Percentiles rank a stretch among this genome's conserved stretches.
Evolutionary conservation across 2,888 invertebrate species (phyloP).

Genomic region (Dolichopus griseipennis): DNA sequence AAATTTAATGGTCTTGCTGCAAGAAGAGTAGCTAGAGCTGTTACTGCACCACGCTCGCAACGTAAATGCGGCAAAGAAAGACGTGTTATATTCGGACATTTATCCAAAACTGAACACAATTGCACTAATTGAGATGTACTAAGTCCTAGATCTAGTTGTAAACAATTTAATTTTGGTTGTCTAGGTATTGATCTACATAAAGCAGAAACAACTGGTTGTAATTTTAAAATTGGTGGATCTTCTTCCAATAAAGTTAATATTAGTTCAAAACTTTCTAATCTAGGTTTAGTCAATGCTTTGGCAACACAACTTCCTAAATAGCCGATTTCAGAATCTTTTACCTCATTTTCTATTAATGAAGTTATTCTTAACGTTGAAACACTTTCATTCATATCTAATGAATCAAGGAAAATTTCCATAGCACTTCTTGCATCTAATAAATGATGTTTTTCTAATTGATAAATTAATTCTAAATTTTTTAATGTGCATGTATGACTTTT

Average conservation of each 20-base stretch:
- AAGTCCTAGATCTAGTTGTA: constrained; percentile 49
- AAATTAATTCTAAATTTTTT: constrained; percentile 46
- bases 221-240: constrained; percentile 43
- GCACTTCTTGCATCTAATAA: constrained; percentile 32
- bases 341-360: constrained; percentile 47
- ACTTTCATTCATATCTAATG: constrained; percentile 46
- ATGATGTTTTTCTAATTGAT: constrained; percentile 45
- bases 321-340: constrained; percentile 46
- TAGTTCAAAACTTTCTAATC: constrained; percentile 47
- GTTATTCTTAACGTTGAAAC: constrained; percentile 47
- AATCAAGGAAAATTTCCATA: constrained; percentile 46
- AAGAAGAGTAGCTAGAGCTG: constrained; percentile 45
- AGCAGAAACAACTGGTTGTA: constrained; percentile 49
- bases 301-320: constrained; percentile 45
- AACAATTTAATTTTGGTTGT: constrained; percentile 41
- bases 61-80: constrained; percentile 49
- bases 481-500: constrained; percentile 44
- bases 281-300: constrained; percentile 44
- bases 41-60: constrained; percentile 47
- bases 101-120: constrained; percentile 45
- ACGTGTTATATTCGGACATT: constrained; percentile 46
- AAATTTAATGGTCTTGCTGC: constrained; percentile 45
- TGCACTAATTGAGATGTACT: constrained; percentile 48
- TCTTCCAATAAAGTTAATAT: constrained; percentile 49
- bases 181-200: constrained; percentile 38